Base-by-base conservation (phyloP, 2,113 vertebrate genomes). In the Brachionichthys hirsutus region DNA sequence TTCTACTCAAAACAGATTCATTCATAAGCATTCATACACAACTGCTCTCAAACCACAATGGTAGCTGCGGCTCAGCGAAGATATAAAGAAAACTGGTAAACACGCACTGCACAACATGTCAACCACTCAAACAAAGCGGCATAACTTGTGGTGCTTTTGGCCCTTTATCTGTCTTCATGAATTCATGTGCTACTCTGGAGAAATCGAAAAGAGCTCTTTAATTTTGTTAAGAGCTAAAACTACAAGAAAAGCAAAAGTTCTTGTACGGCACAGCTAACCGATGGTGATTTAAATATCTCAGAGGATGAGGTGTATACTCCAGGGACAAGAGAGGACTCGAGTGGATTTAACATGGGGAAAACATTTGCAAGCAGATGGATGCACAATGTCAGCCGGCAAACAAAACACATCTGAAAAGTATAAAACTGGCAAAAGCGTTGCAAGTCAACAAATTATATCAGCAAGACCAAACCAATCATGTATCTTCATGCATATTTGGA, bases 71-170 rank as follows among this genome's bases (percentile, higher is more conserved):
- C 61, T 70, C 48, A 9, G 46, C 40, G 20, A 66, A 49, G 41
- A 73, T 51, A 69, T 55, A 62, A 71, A 62, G 65, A 44, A 77
- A 55, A 53, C 61, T 46, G 13, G 76, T 67, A 78, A 82, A 81
- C 70, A 81, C 61, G 70, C 53, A 44, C 50, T 18, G 51, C 45
- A 67, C 71, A 75, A 81, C 80, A 75, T 81, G 80, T 76, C 77
- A 58, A 57, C 17, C 62, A 60, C 51, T 78, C 72, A 67, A 70
- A 82, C 66, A 70, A 75, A 78, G 72, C 64, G 12, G 44, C 42
- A 14, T 17, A 54, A 70, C 68, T 54, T 12, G 52, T 66, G 62
- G 45, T 44, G 68, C 65, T 74, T 66, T 82, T 63, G 73, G 58
- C 72, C 72, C 69, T 80, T 80, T 77, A 79, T 75, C 70, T 63